phyloP scores from a whole-genome alignment of 2,888 invertebrate species.

The Drosophila cognata region DNA sequence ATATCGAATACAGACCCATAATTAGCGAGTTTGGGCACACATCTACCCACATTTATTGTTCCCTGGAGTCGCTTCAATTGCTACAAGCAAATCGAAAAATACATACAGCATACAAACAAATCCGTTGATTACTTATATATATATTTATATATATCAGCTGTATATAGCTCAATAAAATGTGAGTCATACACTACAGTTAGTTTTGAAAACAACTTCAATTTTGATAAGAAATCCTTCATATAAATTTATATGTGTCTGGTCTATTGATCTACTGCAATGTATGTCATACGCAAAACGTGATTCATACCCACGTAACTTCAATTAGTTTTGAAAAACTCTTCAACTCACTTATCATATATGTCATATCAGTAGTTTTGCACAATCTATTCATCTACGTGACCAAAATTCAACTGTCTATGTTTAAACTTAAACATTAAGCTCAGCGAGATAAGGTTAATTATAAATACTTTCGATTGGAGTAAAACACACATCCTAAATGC shows the following conservation, averaged over 20 bases:
- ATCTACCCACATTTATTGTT: background rate
- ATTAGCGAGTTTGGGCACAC: constrained; percentile 41
- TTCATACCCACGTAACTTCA: background rate
- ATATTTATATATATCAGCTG: background rate
- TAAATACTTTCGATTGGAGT: background rate
- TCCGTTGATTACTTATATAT: background rate
- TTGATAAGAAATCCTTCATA: background rate
- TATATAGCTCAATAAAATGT: background rate
- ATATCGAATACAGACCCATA: constrained; percentile 6
- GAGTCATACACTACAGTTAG: background rate
- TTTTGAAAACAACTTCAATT: too few species aligned
- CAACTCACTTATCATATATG: background rate
- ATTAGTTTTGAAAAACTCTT: background rate
- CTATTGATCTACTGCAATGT: background rate
- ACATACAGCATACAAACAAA: background rate
- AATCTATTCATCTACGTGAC: background rate
- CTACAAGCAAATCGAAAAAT: constrained; percentile 33
- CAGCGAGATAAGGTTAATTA: background rate
- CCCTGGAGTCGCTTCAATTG: constrained; percentile 47
- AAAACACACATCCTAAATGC: background rate
- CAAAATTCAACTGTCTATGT: background rate
- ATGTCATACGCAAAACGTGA: background rate
- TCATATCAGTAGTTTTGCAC: background rate
- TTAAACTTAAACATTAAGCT: background rate
- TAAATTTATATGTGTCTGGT: background rate